Percentiles rank a stretch among this genome's conserved stretches.
These are phyloP conservation scores for Oncorhynchus clarkii DNA, from an alignment of 2,113 vertebrate species.

Conservation along the genomic window DNA sequence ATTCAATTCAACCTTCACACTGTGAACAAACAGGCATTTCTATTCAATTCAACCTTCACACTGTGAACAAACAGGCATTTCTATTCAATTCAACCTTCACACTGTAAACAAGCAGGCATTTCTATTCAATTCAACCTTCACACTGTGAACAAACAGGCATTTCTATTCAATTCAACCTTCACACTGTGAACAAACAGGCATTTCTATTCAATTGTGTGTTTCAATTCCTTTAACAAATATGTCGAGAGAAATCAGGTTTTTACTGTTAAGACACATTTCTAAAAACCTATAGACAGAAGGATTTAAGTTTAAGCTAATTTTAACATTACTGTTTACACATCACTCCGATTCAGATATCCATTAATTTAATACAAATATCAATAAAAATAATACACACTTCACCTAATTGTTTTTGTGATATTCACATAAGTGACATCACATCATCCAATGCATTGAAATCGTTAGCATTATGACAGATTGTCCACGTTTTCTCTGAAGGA, in stretches of 20 bases:
- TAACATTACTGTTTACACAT: too few relatives aligned
- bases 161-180: too few relatives aligned
- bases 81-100: constrained; percentile 4
- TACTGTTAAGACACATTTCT: not conserved
- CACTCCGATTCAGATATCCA: too few relatives aligned
- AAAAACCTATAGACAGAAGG: not conserved
- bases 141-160: too few relatives aligned
- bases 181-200: too few relatives aligned
- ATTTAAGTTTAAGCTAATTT: not conserved
- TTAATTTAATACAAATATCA: not conserved
- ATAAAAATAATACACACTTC: not conserved
- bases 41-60: too few relatives aligned
- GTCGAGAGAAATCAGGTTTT: too few relatives aligned
- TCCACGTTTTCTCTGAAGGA: constrained; percentile 49
- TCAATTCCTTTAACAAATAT: not conserved
- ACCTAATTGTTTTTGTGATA: not conserved
- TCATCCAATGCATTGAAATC: constrained; percentile 32
- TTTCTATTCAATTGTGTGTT: not conserved
- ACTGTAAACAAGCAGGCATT: not conserved
- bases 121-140: constrained; percentile 9
- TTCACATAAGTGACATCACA: constrained; percentile 8
- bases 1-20: too few relatives aligned
- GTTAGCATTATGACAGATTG: constrained; percentile 15
- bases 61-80: constrained; percentile 17
- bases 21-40: too few relatives aligned